These are phyloP conservation scores for Pycnonotus jocosus DNA, from an alignment of 2,113 vertebrate genomes.

Conservation along the genomic window DNA sequence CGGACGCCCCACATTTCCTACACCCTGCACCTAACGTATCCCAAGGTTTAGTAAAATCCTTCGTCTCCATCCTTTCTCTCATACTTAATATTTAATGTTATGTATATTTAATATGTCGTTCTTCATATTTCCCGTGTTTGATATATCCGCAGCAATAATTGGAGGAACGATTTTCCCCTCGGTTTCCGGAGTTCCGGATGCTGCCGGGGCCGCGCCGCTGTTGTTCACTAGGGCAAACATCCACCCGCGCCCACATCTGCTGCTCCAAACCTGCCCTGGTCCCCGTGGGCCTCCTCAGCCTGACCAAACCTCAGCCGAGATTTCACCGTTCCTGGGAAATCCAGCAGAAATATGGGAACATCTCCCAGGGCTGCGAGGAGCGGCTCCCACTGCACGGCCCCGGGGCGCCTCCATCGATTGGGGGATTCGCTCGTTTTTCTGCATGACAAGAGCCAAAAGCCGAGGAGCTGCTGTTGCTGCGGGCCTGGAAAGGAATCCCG, in stretches of 20 bases:
- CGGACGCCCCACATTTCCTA: too few relatives aligned
- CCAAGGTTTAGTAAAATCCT: background rate
- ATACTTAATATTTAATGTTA: background rate
- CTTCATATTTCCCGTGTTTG: rapidly evolving
- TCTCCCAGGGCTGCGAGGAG: background rate
- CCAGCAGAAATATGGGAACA: rapidly evolving
- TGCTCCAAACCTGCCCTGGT: background rate
- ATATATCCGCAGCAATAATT: rapidly evolving
- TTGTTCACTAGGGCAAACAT: too few relatives aligned
- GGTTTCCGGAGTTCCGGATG: rapidly evolving
- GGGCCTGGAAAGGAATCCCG: background rate
- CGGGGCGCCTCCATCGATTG: rapidly evolving
- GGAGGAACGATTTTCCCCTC: rapidly evolving
- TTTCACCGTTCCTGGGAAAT: background rate
- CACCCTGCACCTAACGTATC: rapidly evolving
- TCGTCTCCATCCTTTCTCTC: background rate
- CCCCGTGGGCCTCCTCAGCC: background rate
- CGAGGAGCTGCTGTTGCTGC: rapidly evolving
- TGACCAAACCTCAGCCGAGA: background rate
- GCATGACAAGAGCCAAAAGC: rapidly evolving
- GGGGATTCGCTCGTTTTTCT: rapidly evolving
- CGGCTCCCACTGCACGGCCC: rapidly evolving
- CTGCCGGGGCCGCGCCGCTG: rapidly evolving
- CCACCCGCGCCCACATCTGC: background rate
- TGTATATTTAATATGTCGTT: background rate